Base-by-base conservation (phyloP, 2,888 invertebrate genomes). In the Phortica magna region DNA sequence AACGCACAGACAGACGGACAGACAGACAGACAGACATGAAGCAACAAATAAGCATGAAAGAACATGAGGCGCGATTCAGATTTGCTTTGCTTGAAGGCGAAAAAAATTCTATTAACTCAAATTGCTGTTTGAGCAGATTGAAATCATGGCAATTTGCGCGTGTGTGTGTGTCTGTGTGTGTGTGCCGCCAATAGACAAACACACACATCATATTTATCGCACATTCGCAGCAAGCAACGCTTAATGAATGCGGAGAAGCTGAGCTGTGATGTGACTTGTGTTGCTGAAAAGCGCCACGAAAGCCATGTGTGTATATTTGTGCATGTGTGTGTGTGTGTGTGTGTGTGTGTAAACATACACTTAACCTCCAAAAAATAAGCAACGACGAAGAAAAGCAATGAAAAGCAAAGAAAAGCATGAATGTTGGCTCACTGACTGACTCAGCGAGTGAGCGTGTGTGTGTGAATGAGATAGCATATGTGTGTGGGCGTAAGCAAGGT, bases 211-310 rank as follows among this genome's bases (percentile, higher is more conserved):
- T 57, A 31, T 64, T 64, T 7, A 64, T 22, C 9, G 22, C 19
- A 22, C 10, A 53, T 53, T 5, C 57, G 57, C 57, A 17, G n/a
- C 19, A n/a, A 17, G n/a, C 19, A n/a, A 17, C n/a, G 57, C 17
- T 57, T 57, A 43, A 73, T 31, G 64, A 68, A 78, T 76, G 67
- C 82, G 81, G 31, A 31, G 31, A 4, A 31, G 31, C 31, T 31
- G 31, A 31, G 31, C 31, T 31, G 31, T 31, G 31, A 4, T 31
- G 31, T 31, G 31, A 81, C 81, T 83, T 83, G 83, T 83, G 82
- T 81, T 83, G 84, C 81, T 84, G 79, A 83, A 82, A 80, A 81
- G 82, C 17, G 83, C 81, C 81, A 82, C 81, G 83, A 83, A 83
- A n/a, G n/a, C n/a, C n/a, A n/a, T n/a, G n/a, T n/a, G n/a, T n/a